Evolutionary conservation across 2,888 invertebrate genomes (phyloP).

Genomic region (Bembecia ichneumoniformis): DNA sequence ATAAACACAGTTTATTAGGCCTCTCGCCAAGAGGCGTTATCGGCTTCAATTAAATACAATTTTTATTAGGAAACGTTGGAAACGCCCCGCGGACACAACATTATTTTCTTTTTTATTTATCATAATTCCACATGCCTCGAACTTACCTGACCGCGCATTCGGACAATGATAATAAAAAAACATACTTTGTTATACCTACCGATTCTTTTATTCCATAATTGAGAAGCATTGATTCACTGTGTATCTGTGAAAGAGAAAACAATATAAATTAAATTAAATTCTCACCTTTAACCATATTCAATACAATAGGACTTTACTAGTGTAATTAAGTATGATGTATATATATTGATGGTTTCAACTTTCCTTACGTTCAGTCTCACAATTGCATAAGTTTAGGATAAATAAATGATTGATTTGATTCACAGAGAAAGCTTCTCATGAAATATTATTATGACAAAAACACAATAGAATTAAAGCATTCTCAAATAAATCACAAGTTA

Average conservation of each 20-base stretch:
- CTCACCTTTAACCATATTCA: too few species aligned
- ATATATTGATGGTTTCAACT: too few species aligned
- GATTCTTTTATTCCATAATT: conserved; percentile 35
- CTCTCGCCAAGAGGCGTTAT: conserved; percentile 58
- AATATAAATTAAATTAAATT: conserved; percentile 13
- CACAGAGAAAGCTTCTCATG: conserved; percentile 20
- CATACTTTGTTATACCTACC: conserved; percentile 27
- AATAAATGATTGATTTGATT: background rate
- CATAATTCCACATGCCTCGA: conserved; percentile 29
- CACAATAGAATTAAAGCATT: conserved; percentile 23
- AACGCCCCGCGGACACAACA: conserved; percentile 50
- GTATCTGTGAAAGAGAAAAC: conserved; percentile 38
- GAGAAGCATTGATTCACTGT: conserved; percentile 29
- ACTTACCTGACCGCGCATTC: conserved; percentile 28
- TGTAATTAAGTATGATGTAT: too few species aligned
- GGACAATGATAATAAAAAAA: conserved; percentile 7
- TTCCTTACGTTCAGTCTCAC: too few species aligned
- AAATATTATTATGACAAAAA: conserved; percentile 16
- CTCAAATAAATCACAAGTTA: conserved; percentile 45
- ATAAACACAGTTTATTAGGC: conserved; percentile 67
- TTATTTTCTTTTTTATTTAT: conserved; percentile 31
- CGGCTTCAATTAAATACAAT: conserved; percentile 69
- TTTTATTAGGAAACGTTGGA: conserved; percentile 62
- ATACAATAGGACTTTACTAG: too few species aligned
- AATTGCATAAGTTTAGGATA: too few species aligned